phyloP scores from a whole-genome alignment of 1,140 invertebrate genomes.

The Lepidurus apus region DNA sequence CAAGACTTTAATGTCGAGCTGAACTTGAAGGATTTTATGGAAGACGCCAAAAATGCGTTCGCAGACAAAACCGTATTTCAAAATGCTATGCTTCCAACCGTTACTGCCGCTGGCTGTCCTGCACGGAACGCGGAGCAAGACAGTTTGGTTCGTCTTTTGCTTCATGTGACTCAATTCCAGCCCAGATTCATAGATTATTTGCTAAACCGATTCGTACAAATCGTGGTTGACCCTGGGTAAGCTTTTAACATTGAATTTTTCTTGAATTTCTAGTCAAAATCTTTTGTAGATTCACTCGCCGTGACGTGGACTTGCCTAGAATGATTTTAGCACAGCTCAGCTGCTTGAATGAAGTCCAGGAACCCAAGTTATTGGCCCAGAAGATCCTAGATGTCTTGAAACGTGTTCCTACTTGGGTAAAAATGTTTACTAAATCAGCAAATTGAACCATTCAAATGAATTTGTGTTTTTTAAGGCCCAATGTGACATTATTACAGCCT shows the following conservation, averaged over 20 bases:
- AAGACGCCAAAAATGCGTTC: background rate
- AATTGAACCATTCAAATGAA: background rate
- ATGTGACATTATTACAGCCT: constrained; percentile 12
- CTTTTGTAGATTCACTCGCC: background rate
- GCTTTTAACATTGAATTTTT: background rate
- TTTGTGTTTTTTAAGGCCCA: constrained; percentile 29
- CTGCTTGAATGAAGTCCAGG: constrained; percentile 26
- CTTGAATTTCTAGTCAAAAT: background rate
- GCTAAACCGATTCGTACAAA: constrained; percentile 23
- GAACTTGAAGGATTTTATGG: constrained; percentile 15
- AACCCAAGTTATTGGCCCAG: constrained; percentile 7
- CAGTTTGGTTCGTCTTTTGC: constrained; percentile 33
- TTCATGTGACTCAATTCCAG: constrained; percentile 28
- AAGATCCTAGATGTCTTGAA: constrained; percentile 26
- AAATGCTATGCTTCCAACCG: background rate
- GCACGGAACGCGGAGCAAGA: constrained; percentile 28
- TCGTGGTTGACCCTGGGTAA: constrained; percentile 1
- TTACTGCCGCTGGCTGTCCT: background rate
- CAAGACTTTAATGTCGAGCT: background rate
- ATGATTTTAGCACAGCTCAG: constrained; percentile 30
- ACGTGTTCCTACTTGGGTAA: constrained; percentile 11
- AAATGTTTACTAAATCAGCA: background rate
- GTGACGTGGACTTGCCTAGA: constrained; percentile 30
- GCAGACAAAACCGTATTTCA: background rate
- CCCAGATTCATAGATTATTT: constrained; percentile 25